Conservation (phyloP, 2,888 invertebrate genomes). For the Rhagonycha lutea region DNA sequence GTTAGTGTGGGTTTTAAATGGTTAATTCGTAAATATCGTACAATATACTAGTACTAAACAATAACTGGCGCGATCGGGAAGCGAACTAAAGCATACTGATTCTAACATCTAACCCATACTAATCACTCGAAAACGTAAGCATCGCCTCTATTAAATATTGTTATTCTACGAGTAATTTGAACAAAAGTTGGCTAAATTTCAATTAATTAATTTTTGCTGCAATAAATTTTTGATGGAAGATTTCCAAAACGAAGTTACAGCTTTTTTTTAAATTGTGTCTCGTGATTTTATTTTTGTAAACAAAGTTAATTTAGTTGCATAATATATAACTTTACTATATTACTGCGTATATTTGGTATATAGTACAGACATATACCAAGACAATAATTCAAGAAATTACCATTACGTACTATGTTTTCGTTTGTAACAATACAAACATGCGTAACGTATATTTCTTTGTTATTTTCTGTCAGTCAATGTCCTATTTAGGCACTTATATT, state of each 20-base stretch:
- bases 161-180: neutral
- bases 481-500: neutral
- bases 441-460: neutral
- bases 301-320: neutral
- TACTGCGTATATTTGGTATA: too few species aligned
- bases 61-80: neutral
- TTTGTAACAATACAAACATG: neutral
- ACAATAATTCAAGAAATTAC: neutral
- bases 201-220: neutral
- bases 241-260: neutral
- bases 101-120: neutral
- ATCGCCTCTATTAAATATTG: neutral
- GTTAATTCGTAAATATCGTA: too few species aligned
- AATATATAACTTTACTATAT: neutral
- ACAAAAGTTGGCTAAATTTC: neutral
- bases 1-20: too few species aligned
- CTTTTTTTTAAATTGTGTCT: neutral
- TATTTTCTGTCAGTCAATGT: neutral
- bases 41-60: too few species aligned
- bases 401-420: neutral
- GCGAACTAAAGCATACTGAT: neutral
- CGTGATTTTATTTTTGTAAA: neutral
- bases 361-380: too few species aligned
- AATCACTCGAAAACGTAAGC: neutral
- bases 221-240: neutral